Evolutionary conservation across 2,797 vertebrate genomes (phyloP).

Genomic region (Cryptoprocta ferox): DNA sequence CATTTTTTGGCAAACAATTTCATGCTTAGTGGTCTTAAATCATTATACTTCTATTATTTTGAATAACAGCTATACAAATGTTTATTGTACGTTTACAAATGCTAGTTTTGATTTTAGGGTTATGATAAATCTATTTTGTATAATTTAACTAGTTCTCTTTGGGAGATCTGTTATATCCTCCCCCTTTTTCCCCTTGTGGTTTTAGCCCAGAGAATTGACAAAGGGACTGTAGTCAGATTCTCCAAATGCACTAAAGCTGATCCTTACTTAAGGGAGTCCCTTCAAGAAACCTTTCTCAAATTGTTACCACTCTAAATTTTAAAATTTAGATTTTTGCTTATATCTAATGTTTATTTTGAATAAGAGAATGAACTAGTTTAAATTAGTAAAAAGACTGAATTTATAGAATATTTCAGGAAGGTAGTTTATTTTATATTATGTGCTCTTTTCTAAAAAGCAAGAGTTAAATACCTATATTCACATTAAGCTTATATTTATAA

Average conservation of each 20-base stretch:
- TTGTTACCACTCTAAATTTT: background rate
- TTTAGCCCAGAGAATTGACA: background rate
- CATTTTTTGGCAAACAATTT: slow-evolving; percentile 32
- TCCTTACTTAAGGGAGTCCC: background rate
- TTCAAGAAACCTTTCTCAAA: slow-evolving; percentile 18
- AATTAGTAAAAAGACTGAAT: slow-evolving; percentile 38
- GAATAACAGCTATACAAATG: background rate
- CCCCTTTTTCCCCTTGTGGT: background rate
- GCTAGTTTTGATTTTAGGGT: slow-evolving; percentile 49
- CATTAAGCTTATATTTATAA: background rate
- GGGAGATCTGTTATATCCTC: background rate
- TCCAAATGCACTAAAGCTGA: background rate
- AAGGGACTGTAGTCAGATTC: background rate
- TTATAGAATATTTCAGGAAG: background rate
- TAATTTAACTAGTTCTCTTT: slow-evolving; percentile 37
- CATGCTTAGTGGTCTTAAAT: background rate
- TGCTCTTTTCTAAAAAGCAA: background rate
- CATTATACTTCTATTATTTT: slow-evolving; percentile 33
- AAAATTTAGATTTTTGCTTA: slow-evolving; percentile 27
- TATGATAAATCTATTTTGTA: background rate
- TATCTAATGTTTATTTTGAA: background rate
- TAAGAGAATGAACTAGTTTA: slow-evolving; percentile 32
- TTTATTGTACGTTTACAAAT: slow-evolving; percentile 35
- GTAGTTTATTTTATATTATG: slow-evolving; percentile 3
- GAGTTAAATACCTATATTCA: background rate